These are phyloP conservation scores for Coryphaenoides rupestris DNA, from an alignment of 2,113 vertebrate genomes.

Conservation along the genomic window DNA sequence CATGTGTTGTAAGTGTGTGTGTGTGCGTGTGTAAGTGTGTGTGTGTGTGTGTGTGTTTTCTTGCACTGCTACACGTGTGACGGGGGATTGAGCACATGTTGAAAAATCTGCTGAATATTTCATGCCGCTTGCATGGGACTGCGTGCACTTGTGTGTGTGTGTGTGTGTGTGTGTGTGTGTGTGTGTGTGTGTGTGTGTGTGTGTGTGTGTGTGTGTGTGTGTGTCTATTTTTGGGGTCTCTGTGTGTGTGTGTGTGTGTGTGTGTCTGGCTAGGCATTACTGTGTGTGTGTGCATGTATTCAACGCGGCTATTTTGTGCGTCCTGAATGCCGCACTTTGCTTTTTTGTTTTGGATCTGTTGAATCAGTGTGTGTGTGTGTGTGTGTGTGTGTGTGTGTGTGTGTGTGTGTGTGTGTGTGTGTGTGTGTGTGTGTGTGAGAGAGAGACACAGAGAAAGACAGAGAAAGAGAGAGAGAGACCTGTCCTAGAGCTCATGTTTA, in stretches of 20 bases:
- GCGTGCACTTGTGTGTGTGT: background rate
- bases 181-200: slow-evolving; percentile 16
- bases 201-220: slow-evolving; percentile 13
- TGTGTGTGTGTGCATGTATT: slow-evolving; percentile 1
- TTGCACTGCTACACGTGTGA: slow-evolving; percentile 61
- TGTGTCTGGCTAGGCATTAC: slow-evolving; percentile 4
- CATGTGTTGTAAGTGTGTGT: too few species aligned
- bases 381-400: too few species aligned
- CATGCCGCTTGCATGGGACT: slow-evolving; percentile 55
- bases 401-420: background rate
- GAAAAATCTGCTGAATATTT: slow-evolving; percentile 76
- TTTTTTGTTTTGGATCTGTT: too few species aligned
- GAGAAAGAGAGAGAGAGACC: too few species aligned
- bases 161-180: slow-evolving; percentile 7
- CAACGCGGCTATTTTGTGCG: too few species aligned
- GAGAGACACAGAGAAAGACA: too few species aligned
- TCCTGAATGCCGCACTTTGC: too few species aligned
- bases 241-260: background rate
- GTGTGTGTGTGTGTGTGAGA: background rate
- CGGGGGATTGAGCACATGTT: slow-evolving; percentile 70
- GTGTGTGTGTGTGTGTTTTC: slow-evolving; percentile 30
- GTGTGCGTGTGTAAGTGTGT: too few species aligned
- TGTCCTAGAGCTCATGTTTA: slow-evolving; percentile 6
- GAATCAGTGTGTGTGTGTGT: too few species aligned
- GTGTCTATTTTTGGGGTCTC: too few species aligned